A percentile compares a stretch with the other conserved stretches of the same genome.
phyloP scores from a whole-genome alignment of 2,113 vertebrate genomes.

The Halcyon senegalensis region DNA sequence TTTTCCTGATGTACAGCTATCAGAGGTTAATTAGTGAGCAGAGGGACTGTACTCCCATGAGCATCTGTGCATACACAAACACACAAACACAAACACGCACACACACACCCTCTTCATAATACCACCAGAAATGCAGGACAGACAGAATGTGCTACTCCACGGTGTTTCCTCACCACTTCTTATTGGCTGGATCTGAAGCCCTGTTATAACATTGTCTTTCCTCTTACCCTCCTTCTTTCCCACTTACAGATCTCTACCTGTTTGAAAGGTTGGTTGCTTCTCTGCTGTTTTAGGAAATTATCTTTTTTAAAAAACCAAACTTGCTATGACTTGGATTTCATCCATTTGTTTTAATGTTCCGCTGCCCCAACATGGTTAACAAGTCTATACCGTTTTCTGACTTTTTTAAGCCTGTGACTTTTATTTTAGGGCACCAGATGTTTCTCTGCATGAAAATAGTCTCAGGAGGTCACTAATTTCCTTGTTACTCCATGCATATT shows the following conservation, averaged over 20 bases:
- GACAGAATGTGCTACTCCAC: neutral
- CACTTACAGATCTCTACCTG: neutral
- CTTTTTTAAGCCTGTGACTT: neutral
- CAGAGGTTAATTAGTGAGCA: neutral
- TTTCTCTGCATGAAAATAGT: neutral
- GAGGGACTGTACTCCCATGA: neutral
- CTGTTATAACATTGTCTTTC: neutral
- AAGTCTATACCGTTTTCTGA: neutral
- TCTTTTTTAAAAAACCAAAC: neutral
- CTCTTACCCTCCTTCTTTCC: neutral
- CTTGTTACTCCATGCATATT: neutral
- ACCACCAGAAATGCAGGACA: neutral
- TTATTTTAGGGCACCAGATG: neutral
- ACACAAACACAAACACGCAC: neutral
- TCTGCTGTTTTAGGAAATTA: neutral
- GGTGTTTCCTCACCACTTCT: neutral
- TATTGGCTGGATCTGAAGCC: neutral
- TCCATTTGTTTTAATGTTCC: neutral
- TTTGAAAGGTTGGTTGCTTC: neutral
- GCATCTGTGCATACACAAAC: too few relatives aligned
- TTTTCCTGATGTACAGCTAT: neutral
- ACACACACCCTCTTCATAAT: fast-evolving
- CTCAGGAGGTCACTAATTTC: neutral
- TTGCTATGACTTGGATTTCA: neutral
- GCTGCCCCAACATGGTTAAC: neutral